These are phyloP conservation scores for Stenolophus ochropezus DNA, from an alignment of 2,888 invertebrate species.

Conservation along the genomic window DNA sequence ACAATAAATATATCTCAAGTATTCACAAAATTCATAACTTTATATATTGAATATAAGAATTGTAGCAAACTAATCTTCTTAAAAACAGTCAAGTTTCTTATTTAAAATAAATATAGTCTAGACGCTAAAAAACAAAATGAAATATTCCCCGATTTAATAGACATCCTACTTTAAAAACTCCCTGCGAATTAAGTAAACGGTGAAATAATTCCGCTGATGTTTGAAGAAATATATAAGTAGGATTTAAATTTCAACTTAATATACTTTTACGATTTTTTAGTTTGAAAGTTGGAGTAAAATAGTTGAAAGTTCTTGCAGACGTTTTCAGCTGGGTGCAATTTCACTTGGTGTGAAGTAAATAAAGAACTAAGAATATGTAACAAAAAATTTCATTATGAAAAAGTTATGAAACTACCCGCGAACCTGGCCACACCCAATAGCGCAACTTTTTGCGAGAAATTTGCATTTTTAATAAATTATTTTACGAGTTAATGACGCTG, in stretches of 20 bases:
- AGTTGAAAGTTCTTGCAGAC: conserved; percentile 29
- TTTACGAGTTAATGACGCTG: not conserved
- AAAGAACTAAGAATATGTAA: conserved; percentile 8
- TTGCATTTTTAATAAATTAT: conserved; percentile 13
- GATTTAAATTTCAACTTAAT: conserved; percentile 27
- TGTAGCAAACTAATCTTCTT: too few relatives aligned
- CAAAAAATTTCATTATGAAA: conserved; percentile 29
- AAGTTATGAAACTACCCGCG: conserved; percentile 3
- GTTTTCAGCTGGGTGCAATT: conserved; percentile 17
- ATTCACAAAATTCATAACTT: too few relatives aligned
- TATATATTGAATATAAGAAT: too few relatives aligned
- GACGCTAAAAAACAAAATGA: not conserved
- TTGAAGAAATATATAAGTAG: conserved; percentile 30
- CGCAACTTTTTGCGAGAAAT: not conserved
- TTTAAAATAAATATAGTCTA: not conserved
- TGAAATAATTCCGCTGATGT: conserved; percentile 1
- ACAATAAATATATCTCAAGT: too few relatives aligned
- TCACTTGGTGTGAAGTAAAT: conserved; percentile 8
- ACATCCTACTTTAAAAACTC: not conserved
- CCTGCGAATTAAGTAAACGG: not conserved
- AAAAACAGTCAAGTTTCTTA: too few relatives aligned
- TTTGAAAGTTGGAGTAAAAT: conserved; percentile 15
- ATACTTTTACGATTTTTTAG: conserved; percentile 21
- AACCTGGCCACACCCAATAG: conserved; percentile 1
- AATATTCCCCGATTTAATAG: not conserved